phyloP scores from a whole-genome alignment of 2,888 invertebrate species.

The Chorisops tibialis region DNA sequence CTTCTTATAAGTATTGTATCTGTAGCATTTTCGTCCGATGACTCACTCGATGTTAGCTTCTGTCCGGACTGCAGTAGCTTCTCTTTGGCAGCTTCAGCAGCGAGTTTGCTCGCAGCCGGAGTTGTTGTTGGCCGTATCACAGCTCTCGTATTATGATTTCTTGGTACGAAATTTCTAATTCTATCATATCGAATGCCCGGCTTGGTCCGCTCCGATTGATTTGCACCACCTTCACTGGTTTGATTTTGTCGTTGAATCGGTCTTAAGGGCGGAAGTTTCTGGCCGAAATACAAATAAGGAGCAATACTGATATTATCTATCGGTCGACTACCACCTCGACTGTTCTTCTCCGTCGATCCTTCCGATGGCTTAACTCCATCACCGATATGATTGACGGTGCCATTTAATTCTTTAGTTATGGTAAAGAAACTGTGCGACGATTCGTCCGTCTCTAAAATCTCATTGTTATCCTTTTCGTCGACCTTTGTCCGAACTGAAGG shows the following conservation, averaged over 20 bases:
- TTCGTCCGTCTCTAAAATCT: conserved; percentile 52
- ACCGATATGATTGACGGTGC: conserved; percentile 47
- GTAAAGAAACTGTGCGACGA: conserved; percentile 50
- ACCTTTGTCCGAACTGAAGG: conserved; percentile 35
- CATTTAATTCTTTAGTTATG: conserved; percentile 50
- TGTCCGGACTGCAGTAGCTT: not conserved
- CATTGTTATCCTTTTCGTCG: conserved; percentile 48
- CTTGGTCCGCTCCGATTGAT: conserved; percentile 39
- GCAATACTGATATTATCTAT: conserved; percentile 57
- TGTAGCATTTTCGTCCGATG: conserved; percentile 13
- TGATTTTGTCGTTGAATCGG: conserved; percentile 56
- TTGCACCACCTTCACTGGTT: conserved; percentile 61
- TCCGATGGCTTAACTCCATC: conserved; percentile 39
- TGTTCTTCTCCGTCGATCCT: conserved; percentile 30
- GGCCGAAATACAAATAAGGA: conserved; percentile 69
- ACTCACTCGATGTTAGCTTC: not conserved
- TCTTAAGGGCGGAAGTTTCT: conserved; percentile 57
- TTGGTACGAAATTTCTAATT: conserved; percentile 32
- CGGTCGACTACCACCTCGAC: conserved; percentile 38
- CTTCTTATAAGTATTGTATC: conserved; percentile 20
- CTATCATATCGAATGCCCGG: conserved; percentile 35
- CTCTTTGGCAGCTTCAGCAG: conserved; percentile 20
- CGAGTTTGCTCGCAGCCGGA: conserved; percentile 8
- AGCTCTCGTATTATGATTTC: conserved; percentile 41
- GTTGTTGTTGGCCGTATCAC: conserved; percentile 41